Percentiles rank a stretch among this genome's conserved stretches.
Conservation (phyloP, 2,113 vertebrate species). For the Myotis davidii region DNA sequence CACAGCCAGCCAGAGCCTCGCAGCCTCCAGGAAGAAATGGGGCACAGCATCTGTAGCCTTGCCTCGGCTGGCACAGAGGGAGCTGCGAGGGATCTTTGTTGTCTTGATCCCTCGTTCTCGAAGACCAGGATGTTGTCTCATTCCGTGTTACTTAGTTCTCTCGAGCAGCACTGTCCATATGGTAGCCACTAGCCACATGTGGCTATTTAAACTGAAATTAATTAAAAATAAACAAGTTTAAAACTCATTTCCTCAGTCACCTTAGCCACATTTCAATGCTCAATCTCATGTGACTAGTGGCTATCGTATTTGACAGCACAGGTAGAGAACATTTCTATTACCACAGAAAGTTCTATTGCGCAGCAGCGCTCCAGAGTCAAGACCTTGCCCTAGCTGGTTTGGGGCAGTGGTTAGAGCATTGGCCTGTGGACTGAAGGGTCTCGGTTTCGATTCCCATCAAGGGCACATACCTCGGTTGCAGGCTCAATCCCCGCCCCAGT, state of each 20-base stretch:
- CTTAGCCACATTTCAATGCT: conserved; percentile 4
- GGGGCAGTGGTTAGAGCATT: no score
- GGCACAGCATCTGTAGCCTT: background rate
- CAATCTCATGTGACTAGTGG: background rate
- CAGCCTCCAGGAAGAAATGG: background rate
- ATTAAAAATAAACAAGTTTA: background rate
- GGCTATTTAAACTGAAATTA: conserved; percentile 17
- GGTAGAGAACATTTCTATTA: background rate
- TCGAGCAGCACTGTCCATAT: background rate
- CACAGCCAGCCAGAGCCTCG: background rate
- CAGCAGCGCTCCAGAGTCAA: background rate
- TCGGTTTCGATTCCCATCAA: no score
- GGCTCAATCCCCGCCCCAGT: no score
- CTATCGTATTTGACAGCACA: background rate
- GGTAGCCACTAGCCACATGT: background rate
- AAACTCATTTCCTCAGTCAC: background rate
- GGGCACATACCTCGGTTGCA: no score
- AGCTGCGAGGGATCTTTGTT: background rate
- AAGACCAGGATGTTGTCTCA: background rate
- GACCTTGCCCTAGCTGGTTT: background rate
- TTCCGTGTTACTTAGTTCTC: background rate
- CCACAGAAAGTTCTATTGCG: background rate
- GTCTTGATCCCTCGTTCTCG: background rate
- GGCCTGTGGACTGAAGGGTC: no score
- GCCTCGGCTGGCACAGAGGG: background rate